Percentiles rank a stretch among this genome's conserved stretches.
Evolutionary conservation across 2,888 invertebrate genomes (phyloP).

Genomic region (Heterodera filipjevi): DNA sequence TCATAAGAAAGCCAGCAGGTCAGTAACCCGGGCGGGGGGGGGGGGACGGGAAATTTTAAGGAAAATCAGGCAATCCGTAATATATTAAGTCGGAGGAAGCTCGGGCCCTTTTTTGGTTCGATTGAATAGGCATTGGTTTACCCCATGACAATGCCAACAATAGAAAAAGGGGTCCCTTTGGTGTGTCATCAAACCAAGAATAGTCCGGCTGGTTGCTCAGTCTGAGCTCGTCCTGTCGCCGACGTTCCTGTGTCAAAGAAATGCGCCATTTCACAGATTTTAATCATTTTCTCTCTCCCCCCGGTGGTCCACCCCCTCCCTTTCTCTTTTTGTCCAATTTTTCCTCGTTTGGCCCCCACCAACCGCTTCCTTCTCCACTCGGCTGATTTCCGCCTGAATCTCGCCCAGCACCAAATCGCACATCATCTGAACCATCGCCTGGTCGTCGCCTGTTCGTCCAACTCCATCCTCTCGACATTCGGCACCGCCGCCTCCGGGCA

Average conservation of each 20-base stretch:
- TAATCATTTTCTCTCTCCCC: no score
- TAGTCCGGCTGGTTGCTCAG: conserved; percentile 45
- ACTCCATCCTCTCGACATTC: neutral
- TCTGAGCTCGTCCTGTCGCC: conserved; percentile 40
- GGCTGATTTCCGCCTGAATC: conserved; percentile 45
- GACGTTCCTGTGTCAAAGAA: conserved; percentile 38
- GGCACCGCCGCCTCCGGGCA: conserved; percentile 23
- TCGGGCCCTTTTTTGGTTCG: no score
- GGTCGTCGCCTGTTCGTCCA: conserved; percentile 22
- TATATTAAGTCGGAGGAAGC: no score
- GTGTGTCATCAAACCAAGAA: conserved; percentile 32
- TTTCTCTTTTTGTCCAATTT: no score
- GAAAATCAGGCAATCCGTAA: no score
- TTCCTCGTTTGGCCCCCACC: neutral
- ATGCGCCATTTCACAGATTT: neutral
- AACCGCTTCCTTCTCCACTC: conserved; percentile 43
- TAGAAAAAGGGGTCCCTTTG: neutral
- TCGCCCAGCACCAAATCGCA: conserved; percentile 45
- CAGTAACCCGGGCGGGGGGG: no score
- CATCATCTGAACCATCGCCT: conserved; percentile 42
- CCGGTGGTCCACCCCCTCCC: no score
- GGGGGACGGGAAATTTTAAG: no score
- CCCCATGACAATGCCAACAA: no score
- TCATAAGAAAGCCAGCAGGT: no score
- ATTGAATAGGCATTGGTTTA: no score